Evolutionary conservation across 2,888 invertebrate genomes (phyloP).

Genomic region (Synanthedon myopaeformis): DNA sequence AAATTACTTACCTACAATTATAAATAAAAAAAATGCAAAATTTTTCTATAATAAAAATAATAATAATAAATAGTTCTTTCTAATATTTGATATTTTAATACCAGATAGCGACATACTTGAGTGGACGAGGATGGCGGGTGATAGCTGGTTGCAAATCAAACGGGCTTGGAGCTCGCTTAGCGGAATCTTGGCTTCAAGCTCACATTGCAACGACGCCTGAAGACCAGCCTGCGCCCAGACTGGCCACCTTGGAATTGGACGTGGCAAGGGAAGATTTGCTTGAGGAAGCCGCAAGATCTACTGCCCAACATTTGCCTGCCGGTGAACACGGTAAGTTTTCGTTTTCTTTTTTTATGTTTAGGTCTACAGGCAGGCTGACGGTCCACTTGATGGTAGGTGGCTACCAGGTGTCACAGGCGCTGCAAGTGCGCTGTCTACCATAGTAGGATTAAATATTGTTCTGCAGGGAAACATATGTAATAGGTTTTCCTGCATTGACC

Average conservation of each 20-base stretch:
- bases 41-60: too few species aligned
- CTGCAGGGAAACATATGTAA: too few species aligned
- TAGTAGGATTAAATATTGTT: too few species aligned
- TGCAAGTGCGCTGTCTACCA: too few species aligned
- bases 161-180: constrained; percentile 72
- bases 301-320: constrained; percentile 83
- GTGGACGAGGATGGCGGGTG: constrained; percentile 80
- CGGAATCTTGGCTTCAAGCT: constrained; percentile 69
- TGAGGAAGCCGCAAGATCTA: constrained; percentile 82
- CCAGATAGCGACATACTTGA: constrained; percentile 77
- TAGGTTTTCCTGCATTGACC: too few species aligned
- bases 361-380: too few species aligned
- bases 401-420: too few species aligned
- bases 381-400: too few species aligned
- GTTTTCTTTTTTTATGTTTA: too few species aligned
- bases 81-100: constrained; percentile 7
- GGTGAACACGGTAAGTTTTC: constrained; percentile 77
- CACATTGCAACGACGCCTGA: constrained; percentile 64
- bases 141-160: constrained; percentile 80
- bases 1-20: too few species aligned
- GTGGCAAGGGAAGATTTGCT: constrained; percentile 84
- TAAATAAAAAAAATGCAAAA: too few species aligned
- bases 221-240: constrained; percentile 57
- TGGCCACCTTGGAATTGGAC: constrained; percentile 81
- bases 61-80: too few species aligned